These are phyloP conservation scores for Nautilus pompilius DNA, from an alignment of 1,140 invertebrate species.

Conservation along the genomic window DNA sequence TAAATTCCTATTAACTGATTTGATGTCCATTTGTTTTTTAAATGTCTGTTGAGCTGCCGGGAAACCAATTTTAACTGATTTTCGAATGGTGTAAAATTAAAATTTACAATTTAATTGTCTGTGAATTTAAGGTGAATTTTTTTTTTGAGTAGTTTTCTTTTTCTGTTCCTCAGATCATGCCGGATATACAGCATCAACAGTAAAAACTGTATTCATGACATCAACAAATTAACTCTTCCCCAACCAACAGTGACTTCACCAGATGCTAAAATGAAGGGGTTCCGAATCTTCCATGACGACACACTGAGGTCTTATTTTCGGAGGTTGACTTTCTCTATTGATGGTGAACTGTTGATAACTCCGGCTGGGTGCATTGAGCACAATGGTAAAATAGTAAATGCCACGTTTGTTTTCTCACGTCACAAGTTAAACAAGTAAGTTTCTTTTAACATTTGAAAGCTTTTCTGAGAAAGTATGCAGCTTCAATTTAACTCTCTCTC, in stretches of 20 bases:
- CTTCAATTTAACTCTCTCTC: not conserved
- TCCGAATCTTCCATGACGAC: slow-evolving; percentile 85
- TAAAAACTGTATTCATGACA: slow-evolving; percentile 70
- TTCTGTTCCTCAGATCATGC: slow-evolving; percentile 62
- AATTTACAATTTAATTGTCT: no score
- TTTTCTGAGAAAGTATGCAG: no score
- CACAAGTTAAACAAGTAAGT: slow-evolving; percentile 69
- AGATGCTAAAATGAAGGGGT: slow-evolving; percentile 33
- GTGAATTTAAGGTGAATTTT: no score
- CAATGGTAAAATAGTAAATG: slow-evolving; percentile 60
- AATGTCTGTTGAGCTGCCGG: no score
- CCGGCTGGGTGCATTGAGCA: slow-evolving; percentile 60
- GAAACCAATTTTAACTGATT: no score
- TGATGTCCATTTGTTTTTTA: no score
- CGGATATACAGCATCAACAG: slow-evolving; percentile 71
- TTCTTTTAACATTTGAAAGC: no score
- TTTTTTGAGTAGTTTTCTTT: not conserved
- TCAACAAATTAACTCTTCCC: slow-evolving; percentile 64
- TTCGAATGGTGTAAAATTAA: no score
- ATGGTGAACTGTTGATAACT: slow-evolving; percentile 81
- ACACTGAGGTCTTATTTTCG: slow-evolving; percentile 91
- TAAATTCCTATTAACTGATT: no score
- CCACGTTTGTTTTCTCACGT: slow-evolving; percentile 78
- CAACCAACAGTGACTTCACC: not conserved
- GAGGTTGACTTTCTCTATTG: slow-evolving; percentile 81